A percentile compares a stretch with the other conserved stretches of the same genome.
Conservation (phyloP, 2,113 vertebrate species). For the Callipepla californica region DNA sequence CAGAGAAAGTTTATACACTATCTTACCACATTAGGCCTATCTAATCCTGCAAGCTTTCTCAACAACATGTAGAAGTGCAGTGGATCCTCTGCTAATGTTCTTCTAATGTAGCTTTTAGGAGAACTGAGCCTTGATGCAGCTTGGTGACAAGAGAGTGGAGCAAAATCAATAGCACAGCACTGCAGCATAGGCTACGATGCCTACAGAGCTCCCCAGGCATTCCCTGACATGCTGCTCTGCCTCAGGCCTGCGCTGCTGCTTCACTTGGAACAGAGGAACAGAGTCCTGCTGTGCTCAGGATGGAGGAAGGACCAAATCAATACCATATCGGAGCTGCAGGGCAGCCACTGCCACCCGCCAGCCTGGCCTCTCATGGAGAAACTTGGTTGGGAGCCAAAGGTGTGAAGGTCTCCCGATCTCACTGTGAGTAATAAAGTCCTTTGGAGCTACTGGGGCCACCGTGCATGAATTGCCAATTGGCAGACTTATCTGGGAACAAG, state of each 20-base stretch:
- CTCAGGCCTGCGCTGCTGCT: fast-evolving
- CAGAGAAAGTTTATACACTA: not conserved
- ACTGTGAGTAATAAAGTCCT: fast-evolving
- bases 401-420: not conserved
- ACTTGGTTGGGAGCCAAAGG: not conserved
- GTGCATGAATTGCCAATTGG: fast-evolving
- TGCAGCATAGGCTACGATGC: not conserved
- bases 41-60: not conserved
- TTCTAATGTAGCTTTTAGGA: slow-evolving; percentile 10
- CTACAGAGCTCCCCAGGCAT: not conserved
- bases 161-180: not conserved
- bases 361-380: not conserved
- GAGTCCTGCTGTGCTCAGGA: not conserved
- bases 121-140: not conserved
- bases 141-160: not conserved
- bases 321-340: not conserved
- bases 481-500: not conserved
- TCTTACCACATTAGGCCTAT: not conserved
- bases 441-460: not conserved
- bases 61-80: not conserved
- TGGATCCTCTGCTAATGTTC: not conserved
- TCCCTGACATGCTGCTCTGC: not conserved
- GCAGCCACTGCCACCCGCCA: fast-evolving
- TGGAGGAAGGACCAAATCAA: not conserved
- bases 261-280: not conserved